Conservation (phyloP, 2,888 invertebrate genomes). For the Pomacea canaliculata region DNA sequence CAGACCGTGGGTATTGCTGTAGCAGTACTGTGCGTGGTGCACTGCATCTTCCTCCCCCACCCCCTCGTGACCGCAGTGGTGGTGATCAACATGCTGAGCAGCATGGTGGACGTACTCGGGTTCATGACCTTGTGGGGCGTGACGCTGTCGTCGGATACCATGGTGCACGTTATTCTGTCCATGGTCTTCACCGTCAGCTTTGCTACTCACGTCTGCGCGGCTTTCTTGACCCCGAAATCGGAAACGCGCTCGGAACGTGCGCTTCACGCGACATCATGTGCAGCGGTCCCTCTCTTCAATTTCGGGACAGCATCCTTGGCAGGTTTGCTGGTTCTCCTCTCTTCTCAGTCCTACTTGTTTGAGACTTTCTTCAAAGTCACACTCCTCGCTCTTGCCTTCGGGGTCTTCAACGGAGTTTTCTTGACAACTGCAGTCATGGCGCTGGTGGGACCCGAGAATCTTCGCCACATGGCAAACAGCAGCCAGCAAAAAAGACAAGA, state of each 20-base stretch:
- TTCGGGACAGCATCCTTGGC: constrained; percentile 41
- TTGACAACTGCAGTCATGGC: constrained; percentile 10
- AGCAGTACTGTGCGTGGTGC: constrained; percentile 51
- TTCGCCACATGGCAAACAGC: neutral
- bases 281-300: constrained; percentile 45
- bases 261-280: constrained; percentile 32
- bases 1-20: constrained; percentile 55
- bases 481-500: neutral
- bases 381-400: neutral
- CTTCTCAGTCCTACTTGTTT: constrained; percentile 41
- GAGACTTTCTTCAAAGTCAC: constrained; percentile 24
- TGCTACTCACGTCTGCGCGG: constrained; percentile 49
- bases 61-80: constrained; percentile 50
- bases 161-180: constrained; percentile 59
- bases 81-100: constrained; percentile 50
- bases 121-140: constrained; percentile 54
- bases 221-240: constrained; percentile 40
- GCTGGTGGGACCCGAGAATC: constrained; percentile 24
- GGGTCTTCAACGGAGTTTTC: neutral
- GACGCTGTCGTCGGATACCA: constrained; percentile 56
- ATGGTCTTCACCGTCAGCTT: constrained; percentile 61
- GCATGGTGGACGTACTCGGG: constrained; percentile 56
- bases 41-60: constrained; percentile 58
- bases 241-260: constrained; percentile 32
- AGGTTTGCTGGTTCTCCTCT: constrained; percentile 40